Base-by-base conservation (phyloP, 2,797 vertebrate genomes). In the Poeciliopsis turneri region DNA sequence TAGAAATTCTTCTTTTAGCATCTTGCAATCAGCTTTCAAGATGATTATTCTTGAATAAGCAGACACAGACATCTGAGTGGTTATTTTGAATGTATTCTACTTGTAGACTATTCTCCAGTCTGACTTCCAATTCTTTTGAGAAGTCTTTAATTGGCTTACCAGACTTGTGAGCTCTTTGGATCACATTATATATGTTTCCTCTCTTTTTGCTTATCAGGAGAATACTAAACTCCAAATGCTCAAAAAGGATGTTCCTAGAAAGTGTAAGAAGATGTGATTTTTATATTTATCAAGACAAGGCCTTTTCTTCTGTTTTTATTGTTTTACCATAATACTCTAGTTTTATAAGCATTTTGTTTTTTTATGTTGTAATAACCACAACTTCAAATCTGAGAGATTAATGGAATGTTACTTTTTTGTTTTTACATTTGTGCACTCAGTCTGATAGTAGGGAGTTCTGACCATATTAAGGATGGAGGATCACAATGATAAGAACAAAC, bases 401-500 rank as follows among this genome's bases (percentile, higher is more conserved):
- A 41, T 66, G 10, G 9, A 4, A 30, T 66, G 33, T 66, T 11
- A 2, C 2, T 7, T 6, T 64, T 18, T 39, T 39, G 3, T 39
- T 23, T 39, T 5, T 20, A 4, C 15, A 82, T 55, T 80, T 59
- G 84, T 81, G 70, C 30, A 77, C 70, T 81, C 74, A 77, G 85
- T 74, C 75, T 78, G 59, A 78, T 70, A 75, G 79, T 23, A 86
- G 79, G 36, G 0, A 51, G 39, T 30, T 88, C 85, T 79, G 87
- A 86, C 86, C 36, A 72, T 70, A 78, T 75, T 71, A 47, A 61
- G 30, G 75, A 78, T 69, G 57, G 81, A 75, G 46, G 51, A 88
- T 87, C 86, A 90, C 25, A 89, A 83, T 86, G 77, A 80, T 75
- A 6, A 61, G 82, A 72, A 33, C 68, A 74, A 78, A 83, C 85